A percentile compares a stretch with the other conserved stretches of the same genome.
Conservation (phyloP, 2,797 vertebrate genomes). For the Labroides dimidiatus region DNA sequence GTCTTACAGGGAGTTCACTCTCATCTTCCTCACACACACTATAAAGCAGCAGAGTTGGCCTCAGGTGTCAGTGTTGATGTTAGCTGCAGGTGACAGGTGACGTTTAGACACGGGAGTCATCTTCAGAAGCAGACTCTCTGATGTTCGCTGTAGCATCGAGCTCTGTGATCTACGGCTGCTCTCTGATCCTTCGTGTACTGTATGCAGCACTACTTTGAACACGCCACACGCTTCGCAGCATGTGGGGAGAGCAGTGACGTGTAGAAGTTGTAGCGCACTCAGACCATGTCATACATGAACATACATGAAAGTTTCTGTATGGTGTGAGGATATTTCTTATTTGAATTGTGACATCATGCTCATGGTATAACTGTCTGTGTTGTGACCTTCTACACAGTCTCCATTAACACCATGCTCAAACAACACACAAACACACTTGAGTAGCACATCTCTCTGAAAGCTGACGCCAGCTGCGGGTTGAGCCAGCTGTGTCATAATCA, state of each 20-base stretch:
- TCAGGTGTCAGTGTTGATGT: slow-evolving; percentile 1
- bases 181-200: slow-evolving; percentile 51
- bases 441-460: too few species aligned
- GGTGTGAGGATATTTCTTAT: too few species aligned
- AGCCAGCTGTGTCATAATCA: too few species aligned
- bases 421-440: too few species aligned
- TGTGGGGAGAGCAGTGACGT: slow-evolving; percentile 18
- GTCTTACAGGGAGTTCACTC: not conserved
- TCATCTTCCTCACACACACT: not conserved
- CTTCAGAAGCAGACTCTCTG: slow-evolving; percentile 43
- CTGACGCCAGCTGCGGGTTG: too few species aligned
- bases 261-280: slow-evolving; percentile 13
- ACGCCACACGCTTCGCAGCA: slow-evolving; percentile 39
- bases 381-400: too few species aligned
- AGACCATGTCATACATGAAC: slow-evolving; percentile 26
- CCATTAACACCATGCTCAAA: too few species aligned
- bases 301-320: slow-evolving; percentile 43
- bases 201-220: slow-evolving; percentile 32
- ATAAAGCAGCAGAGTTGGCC: slow-evolving; percentile 34
- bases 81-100: slow-evolving; percentile 20
- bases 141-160: slow-evolving; percentile 36
- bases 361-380: too few species aligned
- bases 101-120: slow-evolving; percentile 15
- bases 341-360: too few species aligned
- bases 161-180: slow-evolving; percentile 60